phyloP scores from a whole-genome alignment of 2,888 invertebrate genomes.

The Zygogramma bicolorata region DNA sequence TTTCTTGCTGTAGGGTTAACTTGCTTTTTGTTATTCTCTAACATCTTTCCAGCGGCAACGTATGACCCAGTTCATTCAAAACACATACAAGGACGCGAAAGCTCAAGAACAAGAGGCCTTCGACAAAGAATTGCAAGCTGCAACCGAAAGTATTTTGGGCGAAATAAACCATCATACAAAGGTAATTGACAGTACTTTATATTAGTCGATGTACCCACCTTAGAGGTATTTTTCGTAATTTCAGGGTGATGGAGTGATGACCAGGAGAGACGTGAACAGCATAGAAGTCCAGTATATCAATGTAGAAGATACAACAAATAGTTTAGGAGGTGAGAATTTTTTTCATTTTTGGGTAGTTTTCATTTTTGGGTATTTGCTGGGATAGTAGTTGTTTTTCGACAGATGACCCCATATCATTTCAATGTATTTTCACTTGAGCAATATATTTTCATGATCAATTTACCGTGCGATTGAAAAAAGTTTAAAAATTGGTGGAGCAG shows the following conservation, averaged over 20 bases:
- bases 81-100: slow-evolving; percentile 57
- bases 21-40: slow-evolving; percentile 36
- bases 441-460: too few relatives aligned
- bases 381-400: too few relatives aligned
- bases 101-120: slow-evolving; percentile 61
- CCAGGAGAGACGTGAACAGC: slow-evolving; percentile 25
- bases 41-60: slow-evolving; percentile 71
- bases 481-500: too few relatives aligned
- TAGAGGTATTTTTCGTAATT: slow-evolving; percentile 16
- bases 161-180: slow-evolving; percentile 48
- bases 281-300: slow-evolving; percentile 63
- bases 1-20: too few relatives aligned
- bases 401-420: too few relatives aligned
- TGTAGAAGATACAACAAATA: slow-evolving; percentile 59
- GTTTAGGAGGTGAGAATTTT: slow-evolving; percentile 61
- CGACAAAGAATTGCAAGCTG: slow-evolving; percentile 70
- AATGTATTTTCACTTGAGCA: too few relatives aligned
- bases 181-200: slow-evolving; percentile 28
- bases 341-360: too few relatives aligned
- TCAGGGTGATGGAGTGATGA: slow-evolving; percentile 26
- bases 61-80: slow-evolving; percentile 70
- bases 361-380: too few relatives aligned
- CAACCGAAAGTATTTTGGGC: slow-evolving; percentile 70
- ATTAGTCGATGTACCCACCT: too few relatives aligned
- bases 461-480: too few relatives aligned